These are phyloP conservation scores for Agonum fuliginosum DNA, from an alignment of 2,888 invertebrate species.

Conservation along the genomic window DNA sequence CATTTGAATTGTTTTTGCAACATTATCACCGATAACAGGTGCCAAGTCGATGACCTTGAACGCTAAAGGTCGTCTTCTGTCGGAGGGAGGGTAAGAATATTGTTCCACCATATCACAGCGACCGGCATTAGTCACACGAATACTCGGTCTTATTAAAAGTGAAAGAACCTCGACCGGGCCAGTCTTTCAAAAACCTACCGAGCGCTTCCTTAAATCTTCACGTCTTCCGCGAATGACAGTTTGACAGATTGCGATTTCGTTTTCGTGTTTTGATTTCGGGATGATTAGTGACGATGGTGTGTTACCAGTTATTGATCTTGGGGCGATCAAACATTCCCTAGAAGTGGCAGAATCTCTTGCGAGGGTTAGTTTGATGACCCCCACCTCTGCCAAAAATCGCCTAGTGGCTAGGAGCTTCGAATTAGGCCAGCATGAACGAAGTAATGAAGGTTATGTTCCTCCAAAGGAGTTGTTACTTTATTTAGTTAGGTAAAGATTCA, in stretches of 20 bases:
- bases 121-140: constrained; percentile 46
- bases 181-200: constrained; percentile 21
- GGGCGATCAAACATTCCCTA: constrained; percentile 72
- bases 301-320: constrained; percentile 12
- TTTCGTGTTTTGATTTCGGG: constrained; percentile 1
- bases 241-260: constrained; percentile 1
- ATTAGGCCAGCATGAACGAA: constrained; percentile 71
- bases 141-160: constrained; percentile 53
- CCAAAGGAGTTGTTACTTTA: constrained; percentile 79
- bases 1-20: not conserved
- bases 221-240: not conserved
- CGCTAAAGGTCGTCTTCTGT: constrained; percentile 48
- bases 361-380: constrained; percentile 76
- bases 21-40: constrained; percentile 55
- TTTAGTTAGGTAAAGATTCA: constrained; percentile 77
- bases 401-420: constrained; percentile 76
- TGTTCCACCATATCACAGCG: constrained; percentile 23
- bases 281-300: constrained; percentile 44
- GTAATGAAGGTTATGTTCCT: constrained; percentile 74
- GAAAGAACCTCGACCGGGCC: constrained; percentile 38
- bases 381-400: constrained; percentile 75
- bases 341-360: constrained; percentile 77
- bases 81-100: constrained; percentile 5
- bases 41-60: constrained; percentile 47
- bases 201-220: constrained; percentile 6